phyloP scores from a whole-genome alignment of 2,113 vertebrate species.

The Salminus brasiliensis region DNA sequence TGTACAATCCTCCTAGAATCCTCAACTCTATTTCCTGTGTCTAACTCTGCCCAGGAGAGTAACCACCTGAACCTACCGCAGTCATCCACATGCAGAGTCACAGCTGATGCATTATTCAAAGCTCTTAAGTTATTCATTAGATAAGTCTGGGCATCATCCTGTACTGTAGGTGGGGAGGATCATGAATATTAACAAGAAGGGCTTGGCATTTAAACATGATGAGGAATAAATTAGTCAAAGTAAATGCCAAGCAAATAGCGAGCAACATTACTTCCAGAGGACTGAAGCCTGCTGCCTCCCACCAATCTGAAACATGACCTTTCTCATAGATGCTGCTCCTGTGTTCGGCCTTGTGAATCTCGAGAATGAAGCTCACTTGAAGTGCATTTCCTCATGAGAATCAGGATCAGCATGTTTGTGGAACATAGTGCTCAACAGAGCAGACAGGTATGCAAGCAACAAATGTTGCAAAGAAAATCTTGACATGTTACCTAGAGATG shows the following conservation, averaged over 20 bases:
- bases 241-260: constrained; percentile 71
- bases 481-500: too few relatives aligned
- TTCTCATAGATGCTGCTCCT: constrained; percentile 52
- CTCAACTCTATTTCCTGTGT: constrained; percentile 17
- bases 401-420: not conserved
- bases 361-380: not conserved
- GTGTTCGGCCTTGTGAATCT: not conserved
- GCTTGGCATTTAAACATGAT: constrained; percentile 71
- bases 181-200: constrained; percentile 69
- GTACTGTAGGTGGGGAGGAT: constrained; percentile 56
- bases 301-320: constrained; percentile 59
- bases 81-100: constrained; percentile 20
- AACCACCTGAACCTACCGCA: constrained; percentile 41
- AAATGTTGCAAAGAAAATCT: too few relatives aligned
- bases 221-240: constrained; percentile 58
- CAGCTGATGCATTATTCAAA: constrained; percentile 64
- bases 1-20: constrained; percentile 13
- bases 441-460: too few relatives aligned
- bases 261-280: constrained; percentile 32
- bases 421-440: not conserved
- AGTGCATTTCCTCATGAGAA: not conserved
- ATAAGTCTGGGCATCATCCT: constrained; percentile 53
- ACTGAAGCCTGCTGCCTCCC: constrained; percentile 35
- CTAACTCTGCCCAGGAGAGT: not conserved
- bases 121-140: constrained; percentile 65